phyloP scores from a whole-genome alignment of 2,797 vertebrate genomes.

The Dryobates pubescens region DNA sequence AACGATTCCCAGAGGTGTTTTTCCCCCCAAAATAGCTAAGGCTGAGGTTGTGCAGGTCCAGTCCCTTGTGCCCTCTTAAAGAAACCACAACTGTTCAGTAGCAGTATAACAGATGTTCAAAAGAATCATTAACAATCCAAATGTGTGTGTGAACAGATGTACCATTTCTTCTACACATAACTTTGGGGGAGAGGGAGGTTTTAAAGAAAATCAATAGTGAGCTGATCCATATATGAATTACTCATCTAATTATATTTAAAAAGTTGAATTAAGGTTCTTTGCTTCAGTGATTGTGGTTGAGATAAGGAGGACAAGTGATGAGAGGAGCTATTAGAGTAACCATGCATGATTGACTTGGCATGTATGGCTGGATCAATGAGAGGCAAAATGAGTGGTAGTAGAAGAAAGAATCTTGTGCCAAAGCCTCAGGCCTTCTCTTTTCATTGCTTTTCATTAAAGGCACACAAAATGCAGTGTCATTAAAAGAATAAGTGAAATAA shows the following conservation, averaged over 20 bases:
- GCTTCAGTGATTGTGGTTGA: slow-evolving; percentile 50
- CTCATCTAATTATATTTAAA: slow-evolving; percentile 69
- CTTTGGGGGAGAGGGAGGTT: slow-evolving; percentile 48
- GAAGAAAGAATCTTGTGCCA: slow-evolving; percentile 14
- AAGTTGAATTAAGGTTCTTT: slow-evolving; percentile 52
- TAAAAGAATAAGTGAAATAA: slow-evolving; percentile 10
- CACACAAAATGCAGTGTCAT: background rate
- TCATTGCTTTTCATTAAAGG: background rate
- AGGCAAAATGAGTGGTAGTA: slow-evolving; percentile 4
- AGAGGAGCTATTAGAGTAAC: slow-evolving; percentile 39
- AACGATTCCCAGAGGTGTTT: slow-evolving; percentile 58
- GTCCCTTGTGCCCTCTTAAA: slow-evolving; percentile 75
- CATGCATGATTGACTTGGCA: slow-evolving; percentile 32
- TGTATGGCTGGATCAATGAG: background rate
- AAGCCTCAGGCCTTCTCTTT: slow-evolving; percentile 16
- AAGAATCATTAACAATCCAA: slow-evolving; percentile 79
- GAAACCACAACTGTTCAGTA: slow-evolving; percentile 77
- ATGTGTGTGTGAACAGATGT: slow-evolving; percentile 78
- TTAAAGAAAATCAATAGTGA: slow-evolving; percentile 72
- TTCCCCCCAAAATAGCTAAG: slow-evolving; percentile 61
- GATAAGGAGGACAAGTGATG: slow-evolving; percentile 17
- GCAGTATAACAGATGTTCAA: slow-evolving; percentile 78
- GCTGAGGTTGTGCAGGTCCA: slow-evolving; percentile 71
- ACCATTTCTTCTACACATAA: slow-evolving; percentile 71
- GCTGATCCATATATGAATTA: slow-evolving; percentile 52